Base-by-base conservation (phyloP, 2,797 vertebrate genomes). In the Lepilemur septentrionalis region DNA sequence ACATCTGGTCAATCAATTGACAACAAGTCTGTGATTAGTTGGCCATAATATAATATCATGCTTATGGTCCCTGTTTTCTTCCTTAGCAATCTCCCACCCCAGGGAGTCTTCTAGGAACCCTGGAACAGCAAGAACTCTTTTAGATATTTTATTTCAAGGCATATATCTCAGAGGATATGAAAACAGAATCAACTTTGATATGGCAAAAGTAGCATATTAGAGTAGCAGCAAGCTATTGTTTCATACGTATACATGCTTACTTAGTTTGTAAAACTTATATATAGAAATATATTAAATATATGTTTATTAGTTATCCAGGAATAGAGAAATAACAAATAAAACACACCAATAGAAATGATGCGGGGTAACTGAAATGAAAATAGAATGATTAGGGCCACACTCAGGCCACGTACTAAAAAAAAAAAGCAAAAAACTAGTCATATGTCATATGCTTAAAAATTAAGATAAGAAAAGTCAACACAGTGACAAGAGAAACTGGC, bases 281-380 rank as follows among this genome's bases (percentile, higher is more conserved):
- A 81, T n/a, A 82, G 89, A 17, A 41, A 46, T 41, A 50, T 1
- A 13, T 86, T 61, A 86, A 38, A 72, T 38, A 73, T 17, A 35
- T 28, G 43, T 32, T 18, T 89, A 70, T n/a, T 35, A 28, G 10
- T 88, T 30, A 46, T 85, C 23, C 2, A 93, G 46, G 5, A 63
- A 94, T 89, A 75, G 76, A 78, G 20, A 92, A 82, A 89, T 78
- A 76, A 76, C 14, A 84, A 75, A 52, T 57, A 86, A 87, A 91
- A 80, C 30, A 82, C 5, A 15, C 8, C 30, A 63, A 35, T 4
- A 76, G n/a, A 97, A 95, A 96, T 88, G 14, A 95, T 15, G 20
- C 22, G 63, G 14, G 32, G 50, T n/a, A 72, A 83, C 9, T 52
- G 89, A 61, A 86, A 81, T 46, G 85, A 52, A 76, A 84, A 67